Evolutionary conservation across 2,797 vertebrate species (phyloP), one percentile per base, ranked within the genome.

Genomic region (Anguilla marmorata): DNA sequence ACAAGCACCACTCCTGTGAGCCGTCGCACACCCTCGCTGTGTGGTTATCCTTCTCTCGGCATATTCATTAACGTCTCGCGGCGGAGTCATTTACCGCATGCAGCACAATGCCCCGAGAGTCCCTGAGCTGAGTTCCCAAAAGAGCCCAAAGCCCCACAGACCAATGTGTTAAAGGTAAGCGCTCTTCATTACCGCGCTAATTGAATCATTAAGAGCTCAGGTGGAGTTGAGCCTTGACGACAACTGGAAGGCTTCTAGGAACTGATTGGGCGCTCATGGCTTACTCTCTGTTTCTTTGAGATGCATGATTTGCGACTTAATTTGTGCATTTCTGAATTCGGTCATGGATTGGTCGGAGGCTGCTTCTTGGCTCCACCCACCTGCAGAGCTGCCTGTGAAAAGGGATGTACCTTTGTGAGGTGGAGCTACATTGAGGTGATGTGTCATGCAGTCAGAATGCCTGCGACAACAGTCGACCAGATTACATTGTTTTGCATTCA

Each of bases 51-150:
- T 79, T 56, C 30, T 2, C 69, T 85, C 76, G 45, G 19, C 84
- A 48, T 63, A 63, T 52, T 72, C 12, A 30, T 89, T 87, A 89
- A 58, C 52, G 27, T 69, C 85, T 89, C 8, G 50, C 33, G 82
- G 66, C 30, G 80, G 87, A 76, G 72, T 54, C 60, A 88, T 63
- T 85, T 19, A 74, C 41, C 45, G 76, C 50, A 54, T 85, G 50
- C 76, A 30, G 85, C 86, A 27, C 1, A 72, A 45, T 60, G 79
- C 21, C 30, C 72, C 33, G 8, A 2, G 45, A 45, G 19, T 3
- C 41, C 79, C 45, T 41, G 33, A 19, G 79, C 21, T 0, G 24
- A 1, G 45, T 50, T 82, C 79, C 79, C 79, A 50, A 24, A 21
- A n/a, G 41, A 50, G 5, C 45, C 45, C 79, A 82, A 82, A 82